Evolutionary conservation across 2,797 vertebrate species (phyloP).

Genomic region (Artibeus lituratus): DNA sequence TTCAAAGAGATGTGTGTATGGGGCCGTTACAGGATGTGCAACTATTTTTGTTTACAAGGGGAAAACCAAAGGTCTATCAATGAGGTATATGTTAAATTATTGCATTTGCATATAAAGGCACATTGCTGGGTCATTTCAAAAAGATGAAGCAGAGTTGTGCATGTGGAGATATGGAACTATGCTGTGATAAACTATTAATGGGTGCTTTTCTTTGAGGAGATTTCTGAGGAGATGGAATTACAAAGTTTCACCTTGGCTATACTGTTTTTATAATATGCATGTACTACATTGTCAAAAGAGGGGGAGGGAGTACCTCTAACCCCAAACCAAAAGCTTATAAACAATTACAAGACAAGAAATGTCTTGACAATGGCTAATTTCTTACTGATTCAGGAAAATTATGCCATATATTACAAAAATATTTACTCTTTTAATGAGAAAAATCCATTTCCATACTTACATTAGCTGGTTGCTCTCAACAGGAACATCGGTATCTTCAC

Average conservation of each 20-base stretch:
- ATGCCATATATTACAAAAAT: constrained; percentile 41
- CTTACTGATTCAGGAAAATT: constrained; percentile 39
- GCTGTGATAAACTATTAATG: neutral
- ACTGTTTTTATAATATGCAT: neutral
- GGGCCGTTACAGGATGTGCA: neutral
- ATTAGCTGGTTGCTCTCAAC: constrained; percentile 88
- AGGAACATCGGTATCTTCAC: constrained; percentile 81
- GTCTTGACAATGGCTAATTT: neutral
- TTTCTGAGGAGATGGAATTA: constrained; percentile 13
- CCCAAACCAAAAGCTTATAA: constrained; percentile 21
- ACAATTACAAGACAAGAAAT: constrained; percentile 44
- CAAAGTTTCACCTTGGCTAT: neutral
- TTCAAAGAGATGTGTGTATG: neutral
- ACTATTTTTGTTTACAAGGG: neutral
- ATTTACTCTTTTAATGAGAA: neutral
- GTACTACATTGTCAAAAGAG: neutral
- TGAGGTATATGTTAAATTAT: neutral
- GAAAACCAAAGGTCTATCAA: neutral
- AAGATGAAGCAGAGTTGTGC: neutral
- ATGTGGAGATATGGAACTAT: neutral
- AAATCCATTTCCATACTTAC: constrained; percentile 51
- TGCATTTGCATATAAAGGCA: neutral
- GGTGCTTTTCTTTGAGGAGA: neutral
- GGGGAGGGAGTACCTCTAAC: neutral
- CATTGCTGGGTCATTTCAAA: neutral